phyloP scores from a whole-genome alignment of 2,797 vertebrate genomes.

The Heteromormyrus szaboi region DNA sequence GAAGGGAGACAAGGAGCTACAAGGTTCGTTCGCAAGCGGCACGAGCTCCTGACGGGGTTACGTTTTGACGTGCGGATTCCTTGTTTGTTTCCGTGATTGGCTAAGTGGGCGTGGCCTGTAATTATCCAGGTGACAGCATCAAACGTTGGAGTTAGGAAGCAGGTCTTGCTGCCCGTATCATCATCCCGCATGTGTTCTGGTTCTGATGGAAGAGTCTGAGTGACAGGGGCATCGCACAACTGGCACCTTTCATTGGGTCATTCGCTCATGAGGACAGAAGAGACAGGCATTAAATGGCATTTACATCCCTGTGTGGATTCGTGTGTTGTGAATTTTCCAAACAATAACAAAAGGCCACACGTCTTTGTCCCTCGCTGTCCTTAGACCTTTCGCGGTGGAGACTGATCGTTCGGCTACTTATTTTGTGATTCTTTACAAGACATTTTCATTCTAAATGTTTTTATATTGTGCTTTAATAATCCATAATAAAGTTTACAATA shows the following conservation, averaged over 20 bases:
- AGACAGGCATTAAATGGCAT: not conserved
- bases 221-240: not conserved
- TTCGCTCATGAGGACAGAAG: not conserved
- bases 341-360: not conserved
- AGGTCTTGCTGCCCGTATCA: not conserved
- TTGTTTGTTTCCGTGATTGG: not conserved
- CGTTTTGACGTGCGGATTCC: not conserved
- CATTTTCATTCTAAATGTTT: not conserved
- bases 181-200: not conserved
- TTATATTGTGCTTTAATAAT: not conserved
- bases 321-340: not conserved
- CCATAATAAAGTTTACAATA: not conserved
- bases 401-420: not conserved
- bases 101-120: not conserved
- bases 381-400: not conserved
- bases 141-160: not conserved
- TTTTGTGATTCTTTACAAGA: not conserved
- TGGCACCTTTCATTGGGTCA: not conserved
- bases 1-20: conserved; percentile 85
- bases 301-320: not conserved
- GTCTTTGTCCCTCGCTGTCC: not conserved
- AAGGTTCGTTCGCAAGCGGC: conserved; percentile 52
- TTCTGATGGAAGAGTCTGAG: not conserved
- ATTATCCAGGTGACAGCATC: not conserved
- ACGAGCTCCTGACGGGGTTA: not conserved